A percentile compares a stretch with the other conserved stretches of the same genome.
phyloP scores from a whole-genome alignment of 1,140 invertebrate species.

The Sitophilus oryzae region DNA sequence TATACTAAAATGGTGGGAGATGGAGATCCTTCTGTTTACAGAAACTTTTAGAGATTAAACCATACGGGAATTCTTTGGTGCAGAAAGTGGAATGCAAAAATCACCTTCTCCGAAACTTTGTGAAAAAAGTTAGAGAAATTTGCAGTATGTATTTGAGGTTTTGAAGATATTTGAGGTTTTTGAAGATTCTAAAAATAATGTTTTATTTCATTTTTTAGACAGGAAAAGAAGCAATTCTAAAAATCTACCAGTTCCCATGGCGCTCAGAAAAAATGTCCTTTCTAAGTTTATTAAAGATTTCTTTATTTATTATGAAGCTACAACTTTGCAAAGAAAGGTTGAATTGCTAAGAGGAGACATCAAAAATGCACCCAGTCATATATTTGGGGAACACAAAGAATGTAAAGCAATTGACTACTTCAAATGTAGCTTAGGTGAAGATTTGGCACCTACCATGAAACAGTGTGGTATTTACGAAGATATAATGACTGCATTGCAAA shows the following conservation, averaged over 20 bases:
- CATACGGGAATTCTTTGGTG: not conserved
- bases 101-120: not conserved
- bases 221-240: not conserved
- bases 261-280: not conserved
- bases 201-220: not conserved
- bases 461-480: no score
- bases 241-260: no score
- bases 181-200: no score
- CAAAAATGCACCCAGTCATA: constrained; percentile 5
- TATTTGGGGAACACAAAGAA: constrained; percentile 16
- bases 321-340: not conserved
- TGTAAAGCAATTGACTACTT: constrained; percentile 6
- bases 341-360: constrained; percentile 9
- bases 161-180: no score
- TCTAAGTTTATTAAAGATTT: not conserved
- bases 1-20: constrained; percentile 44
- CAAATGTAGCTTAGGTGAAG: no score
- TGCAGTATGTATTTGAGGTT: not conserved
- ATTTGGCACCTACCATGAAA: no score
- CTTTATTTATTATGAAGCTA: not conserved
- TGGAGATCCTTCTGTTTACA: constrained; percentile 43
- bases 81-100: not conserved
- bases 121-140: not conserved
- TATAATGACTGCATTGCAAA: no score
- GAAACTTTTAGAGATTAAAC: no score